phyloP scores from a whole-genome alignment of 2,888 invertebrate genomes.

The Cacoxenus indagator region DNA sequence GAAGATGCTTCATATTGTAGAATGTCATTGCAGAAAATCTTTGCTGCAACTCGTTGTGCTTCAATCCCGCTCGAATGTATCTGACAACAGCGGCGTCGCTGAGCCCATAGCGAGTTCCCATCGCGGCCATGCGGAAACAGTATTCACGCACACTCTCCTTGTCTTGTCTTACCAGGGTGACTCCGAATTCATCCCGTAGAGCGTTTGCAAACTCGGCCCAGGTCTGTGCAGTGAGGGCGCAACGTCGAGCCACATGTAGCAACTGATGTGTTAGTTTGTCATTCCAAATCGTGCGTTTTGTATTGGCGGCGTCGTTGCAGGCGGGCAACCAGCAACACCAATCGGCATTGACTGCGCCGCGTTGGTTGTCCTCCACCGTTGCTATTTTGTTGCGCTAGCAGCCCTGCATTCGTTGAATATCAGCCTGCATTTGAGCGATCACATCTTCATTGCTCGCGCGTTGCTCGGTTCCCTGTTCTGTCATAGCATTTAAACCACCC shows the following conservation, averaged over 20 bases:
- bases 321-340: too few relatives aligned
- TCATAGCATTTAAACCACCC: too few relatives aligned
- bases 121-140: slow-evolving; percentile 26
- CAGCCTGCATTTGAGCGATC: not conserved
- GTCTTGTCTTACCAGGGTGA: slow-evolving; percentile 16
- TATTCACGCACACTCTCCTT: slow-evolving; percentile 19
- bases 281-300: too few relatives aligned
- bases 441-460: not conserved
- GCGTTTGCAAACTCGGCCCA: slow-evolving; percentile 26
- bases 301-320: too few relatives aligned
- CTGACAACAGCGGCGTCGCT: slow-evolving; percentile 24
- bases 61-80: too few relatives aligned
- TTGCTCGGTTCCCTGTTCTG: too few relatives aligned
- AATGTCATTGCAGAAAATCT: slow-evolving; percentile 16
- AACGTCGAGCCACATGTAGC: slow-evolving; percentile 17
- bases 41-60: slow-evolving; percentile 21
- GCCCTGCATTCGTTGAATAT: not conserved
- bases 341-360: too few relatives aligned
- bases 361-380: not conserved
- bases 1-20: slow-evolving; percentile 9
- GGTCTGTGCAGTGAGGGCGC: slow-evolving; percentile 32
- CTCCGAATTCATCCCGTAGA: slow-evolving; percentile 25
- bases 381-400: not conserved
- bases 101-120: slow-evolving; percentile 21
- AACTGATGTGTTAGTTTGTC: not conserved